Base-by-base conservation (phyloP, 2,113 vertebrate genomes). In the Phyllopteryx taeniolatus region DNA sequence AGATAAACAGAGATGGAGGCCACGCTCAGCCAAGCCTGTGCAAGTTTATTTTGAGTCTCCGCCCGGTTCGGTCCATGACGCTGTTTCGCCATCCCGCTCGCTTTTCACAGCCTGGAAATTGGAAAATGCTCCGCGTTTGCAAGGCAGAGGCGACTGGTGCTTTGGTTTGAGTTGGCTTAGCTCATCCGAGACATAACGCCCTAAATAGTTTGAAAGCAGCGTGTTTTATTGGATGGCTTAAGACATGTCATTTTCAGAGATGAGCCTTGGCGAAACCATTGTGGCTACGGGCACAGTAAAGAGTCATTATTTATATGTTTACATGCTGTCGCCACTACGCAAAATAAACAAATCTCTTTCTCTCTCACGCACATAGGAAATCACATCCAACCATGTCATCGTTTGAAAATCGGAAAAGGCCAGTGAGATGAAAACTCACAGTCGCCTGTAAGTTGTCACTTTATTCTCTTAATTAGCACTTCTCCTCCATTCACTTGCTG, bases 381-480 rank as follows among this genome's bases (percentile, higher is more conserved):
- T 82, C 73, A 42, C 46, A 76, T 67, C 72, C 72, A 75, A 72
- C 53, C 69, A 61, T 71, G 76, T 83, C 79, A 83, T 81, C 70
- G 73, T 79, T 62, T 60, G 62, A 51, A 83, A 79, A 81, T 79
- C 63, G n/a, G 47, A 54, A 60, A 17, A 74, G 72, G 72, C 70
- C 74, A 76, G 70, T 42, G 63, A 83, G 81, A 86, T 79, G 83
- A 86, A 85, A 64, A 83, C 80, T 74, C 83, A 87, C 84, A 87
- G 70, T 84, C 68, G 46, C 83, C 85, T 82, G 83, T 83, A 90
- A 90, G 86, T 90, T 82, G 87, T 89, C 91, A 93, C 90, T 89
- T 89, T 89, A 86, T 89, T 89, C 90, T 88, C 88, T 87, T 92
- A 92, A 93, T 93, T 91, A 90, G 90, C 85, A 88, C 85, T 87